Base-by-base conservation (phyloP, 2,797 vertebrate genomes). In the Crocidura indochinensis region DNA sequence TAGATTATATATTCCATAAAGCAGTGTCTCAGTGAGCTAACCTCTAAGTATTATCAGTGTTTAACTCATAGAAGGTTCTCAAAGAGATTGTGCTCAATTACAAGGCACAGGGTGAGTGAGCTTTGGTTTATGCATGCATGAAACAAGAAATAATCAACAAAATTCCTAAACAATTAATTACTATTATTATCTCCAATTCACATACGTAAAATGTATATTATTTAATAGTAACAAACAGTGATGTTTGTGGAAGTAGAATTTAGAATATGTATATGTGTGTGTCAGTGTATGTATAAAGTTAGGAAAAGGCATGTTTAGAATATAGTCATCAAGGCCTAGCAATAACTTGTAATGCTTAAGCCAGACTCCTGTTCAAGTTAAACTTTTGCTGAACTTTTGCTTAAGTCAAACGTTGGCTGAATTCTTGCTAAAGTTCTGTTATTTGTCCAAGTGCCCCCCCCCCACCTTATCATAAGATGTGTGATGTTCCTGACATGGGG, bases 81-180 rank as follows among this genome's bases (percentile, higher is more conserved):
- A 56, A 17, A 15, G 19, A 60, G 15, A 60, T 74, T 68, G 84
- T 53, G 76, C 22, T 86, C 49, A 83, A 46, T 84, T 31, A 22
- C 11, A 14, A 88, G 82, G 82, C 86, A 53, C 80, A 19, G 24
- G 29, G 84, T 11, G 91, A 81, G 15, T 67, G n/a, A 88, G 44
- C 56, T 9, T 15, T 60, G 22, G 19, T 60, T 11, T 29, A 84
- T 49, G 51, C n/a, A 49, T 31, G 24, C n/a, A 17, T 24, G 29
- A 12, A 29, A 67, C n/a, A 68, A 86, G 78, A 38, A 80, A 74
- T 24, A 81, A 62, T 46, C 24, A 29, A 64, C n/a, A 92, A 93
- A 94, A 91, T 46, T 20, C 29, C 29, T 65, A 27, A 44, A 7
- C n/a, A 49, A 10, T 68, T 76, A 20, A 60, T 60, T 60, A 68